phyloP scores from a whole-genome alignment of 2,888 invertebrate species.

The Phalera bucephala region DNA sequence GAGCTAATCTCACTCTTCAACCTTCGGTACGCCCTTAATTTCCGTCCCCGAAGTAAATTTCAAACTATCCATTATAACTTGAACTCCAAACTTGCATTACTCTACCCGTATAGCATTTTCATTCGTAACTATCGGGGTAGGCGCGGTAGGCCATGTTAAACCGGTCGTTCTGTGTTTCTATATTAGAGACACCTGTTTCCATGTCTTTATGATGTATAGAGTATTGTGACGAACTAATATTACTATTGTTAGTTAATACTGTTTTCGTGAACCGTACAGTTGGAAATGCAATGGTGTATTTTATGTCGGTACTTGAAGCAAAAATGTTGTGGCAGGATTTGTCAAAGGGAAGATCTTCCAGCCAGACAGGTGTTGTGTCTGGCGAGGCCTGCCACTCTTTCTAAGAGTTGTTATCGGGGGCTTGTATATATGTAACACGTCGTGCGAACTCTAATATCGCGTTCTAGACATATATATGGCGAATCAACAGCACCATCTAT shows the following conservation, averaged over 20 bases:
- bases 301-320: too few species aligned
- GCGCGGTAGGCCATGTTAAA: conserved; percentile 26
- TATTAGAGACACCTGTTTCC: conserved; percentile 47
- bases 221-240: conserved; percentile 30
- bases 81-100: conserved; percentile 29
- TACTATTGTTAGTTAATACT: conserved; percentile 10
- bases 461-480: too few species aligned
- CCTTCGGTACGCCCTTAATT: conserved; percentile 45
- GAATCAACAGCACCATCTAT: too few species aligned
- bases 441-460: too few species aligned
- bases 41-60: conserved; percentile 47
- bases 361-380: too few species aligned
- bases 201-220: conserved; percentile 37
- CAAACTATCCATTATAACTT: conserved; percentile 38
- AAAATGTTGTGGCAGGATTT: too few species aligned
- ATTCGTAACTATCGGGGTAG: conserved; percentile 3
- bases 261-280: conserved; percentile 7
- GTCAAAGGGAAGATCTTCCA: too few species aligned
- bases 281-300: too few species aligned
- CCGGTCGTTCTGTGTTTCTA: conserved; percentile 33
- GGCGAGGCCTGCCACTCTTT: too few species aligned
- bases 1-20: conserved; percentile 45
- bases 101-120: conserved; percentile 2
- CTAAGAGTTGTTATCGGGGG: too few species aligned
- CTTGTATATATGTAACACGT: too few species aligned